Conservation (phyloP, 2,888 invertebrate genomes). For the Girardia tigrina region DNA sequence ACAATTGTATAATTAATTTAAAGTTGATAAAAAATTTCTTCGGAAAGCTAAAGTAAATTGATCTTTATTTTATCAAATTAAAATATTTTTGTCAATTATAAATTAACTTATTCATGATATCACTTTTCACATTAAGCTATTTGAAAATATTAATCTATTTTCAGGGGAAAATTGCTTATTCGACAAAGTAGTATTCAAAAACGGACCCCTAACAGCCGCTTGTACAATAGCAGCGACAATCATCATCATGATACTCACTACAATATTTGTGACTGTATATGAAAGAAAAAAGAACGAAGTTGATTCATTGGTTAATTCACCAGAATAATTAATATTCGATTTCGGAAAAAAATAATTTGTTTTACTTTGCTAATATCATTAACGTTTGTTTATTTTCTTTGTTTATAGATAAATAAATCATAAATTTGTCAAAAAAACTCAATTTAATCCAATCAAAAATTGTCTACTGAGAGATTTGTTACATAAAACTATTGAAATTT, state of each 20-base stretch:
- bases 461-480: conserved; percentile 16
- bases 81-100: no score
- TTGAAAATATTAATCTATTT: no score
- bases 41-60: no score
- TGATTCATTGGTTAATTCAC: background rate
- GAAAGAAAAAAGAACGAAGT: background rate
- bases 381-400: no score
- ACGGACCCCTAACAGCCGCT: background rate
- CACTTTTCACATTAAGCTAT: no score
- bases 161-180: conserved; percentile 18
- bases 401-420: background rate
- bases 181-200: background rate
- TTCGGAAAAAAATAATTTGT: no score
- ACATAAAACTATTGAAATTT: conserved; percentile 23
- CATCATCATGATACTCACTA: background rate
- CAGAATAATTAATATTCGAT: no score
- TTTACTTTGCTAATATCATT: no score
- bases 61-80: no score
- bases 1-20: no score
- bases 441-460: conserved; percentile 21
- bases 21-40: no score
- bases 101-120: no score
- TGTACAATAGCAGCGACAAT: background rate
- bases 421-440: conserved; percentile 21
- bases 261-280: background rate